phyloP scores from a whole-genome alignment of 2,888 invertebrate genomes.

The Ornithoptera alexandrae region DNA sequence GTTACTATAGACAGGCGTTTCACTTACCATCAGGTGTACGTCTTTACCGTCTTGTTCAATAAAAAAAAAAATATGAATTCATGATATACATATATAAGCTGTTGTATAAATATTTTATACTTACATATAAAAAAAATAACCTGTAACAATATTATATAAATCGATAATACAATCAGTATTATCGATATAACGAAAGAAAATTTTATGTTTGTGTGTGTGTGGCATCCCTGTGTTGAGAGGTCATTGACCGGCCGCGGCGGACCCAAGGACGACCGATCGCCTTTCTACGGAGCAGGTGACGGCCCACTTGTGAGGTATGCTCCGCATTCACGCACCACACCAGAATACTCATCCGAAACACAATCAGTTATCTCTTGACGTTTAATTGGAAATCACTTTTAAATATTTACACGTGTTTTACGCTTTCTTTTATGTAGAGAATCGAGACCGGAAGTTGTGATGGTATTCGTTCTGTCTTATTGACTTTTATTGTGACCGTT shows the following conservation, averaged over 20 bases:
- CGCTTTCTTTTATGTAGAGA: background rate
- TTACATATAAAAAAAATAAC: too few relatives aligned
- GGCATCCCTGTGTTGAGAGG: conserved; percentile 22
- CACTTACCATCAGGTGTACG: too few relatives aligned
- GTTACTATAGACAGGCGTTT: too few relatives aligned
- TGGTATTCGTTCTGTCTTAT: background rate
- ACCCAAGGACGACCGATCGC: conserved; percentile 27
- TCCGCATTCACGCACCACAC: conserved; percentile 2
- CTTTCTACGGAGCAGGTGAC: conserved; percentile 28
- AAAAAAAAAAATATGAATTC: too few relatives aligned
- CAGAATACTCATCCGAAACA: background rate
- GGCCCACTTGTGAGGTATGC: conserved; percentile 3
- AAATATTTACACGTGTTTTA: background rate
- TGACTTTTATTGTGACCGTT: too few relatives aligned
- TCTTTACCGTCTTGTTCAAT: too few relatives aligned
- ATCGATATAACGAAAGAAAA: background rate
- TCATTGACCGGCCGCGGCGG: conserved; percentile 29
- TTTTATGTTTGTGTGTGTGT: background rate
- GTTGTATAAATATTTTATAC: too few relatives aligned
- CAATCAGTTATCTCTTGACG: background rate
- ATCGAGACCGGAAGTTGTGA: background rate
- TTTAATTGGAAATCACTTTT: background rate
- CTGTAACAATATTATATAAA: too few relatives aligned
- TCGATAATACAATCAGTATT: background rate
- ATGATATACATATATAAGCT: too few relatives aligned